Percentiles rank a stretch among this genome's conserved stretches.
Evolutionary conservation across 2,113 vertebrate species (phyloP).

Genomic region (Myanophis thanlyinensis): DNA sequence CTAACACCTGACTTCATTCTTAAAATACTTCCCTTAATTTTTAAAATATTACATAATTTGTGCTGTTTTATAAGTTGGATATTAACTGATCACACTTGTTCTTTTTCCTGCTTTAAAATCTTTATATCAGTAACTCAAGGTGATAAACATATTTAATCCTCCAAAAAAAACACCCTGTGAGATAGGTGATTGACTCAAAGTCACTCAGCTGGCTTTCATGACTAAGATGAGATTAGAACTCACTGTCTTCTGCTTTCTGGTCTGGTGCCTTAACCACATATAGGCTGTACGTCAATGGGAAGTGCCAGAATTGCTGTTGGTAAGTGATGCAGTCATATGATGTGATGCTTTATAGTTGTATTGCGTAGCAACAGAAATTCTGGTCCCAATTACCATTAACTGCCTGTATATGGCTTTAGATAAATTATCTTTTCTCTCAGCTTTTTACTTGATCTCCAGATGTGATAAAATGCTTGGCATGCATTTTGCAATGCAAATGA

Average conservation of each 20-base stretch:
- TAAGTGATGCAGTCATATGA: neutral
- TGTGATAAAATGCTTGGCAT: neutral
- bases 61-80: neutral
- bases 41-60: neutral
- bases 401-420: neutral
- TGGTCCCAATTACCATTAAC: neutral
- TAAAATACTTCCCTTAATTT: neutral
- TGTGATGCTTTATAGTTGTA: neutral
- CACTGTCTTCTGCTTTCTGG: neutral
- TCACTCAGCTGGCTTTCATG: neutral
- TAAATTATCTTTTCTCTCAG: neutral
- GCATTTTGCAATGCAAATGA: neutral
- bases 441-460: neutral
- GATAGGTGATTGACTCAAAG: neutral
- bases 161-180: neutral
- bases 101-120: neutral
- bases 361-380: neutral
- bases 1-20: neutral
- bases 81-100: neutral
- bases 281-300: neutral
- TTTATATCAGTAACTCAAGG: neutral
- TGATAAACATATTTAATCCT: neutral
- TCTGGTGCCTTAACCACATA: neutral
- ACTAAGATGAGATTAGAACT: neutral
- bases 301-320: neutral